Base-by-base conservation (phyloP, 2,113 vertebrate species). In the Aspiorhynchus laticeps region DNA sequence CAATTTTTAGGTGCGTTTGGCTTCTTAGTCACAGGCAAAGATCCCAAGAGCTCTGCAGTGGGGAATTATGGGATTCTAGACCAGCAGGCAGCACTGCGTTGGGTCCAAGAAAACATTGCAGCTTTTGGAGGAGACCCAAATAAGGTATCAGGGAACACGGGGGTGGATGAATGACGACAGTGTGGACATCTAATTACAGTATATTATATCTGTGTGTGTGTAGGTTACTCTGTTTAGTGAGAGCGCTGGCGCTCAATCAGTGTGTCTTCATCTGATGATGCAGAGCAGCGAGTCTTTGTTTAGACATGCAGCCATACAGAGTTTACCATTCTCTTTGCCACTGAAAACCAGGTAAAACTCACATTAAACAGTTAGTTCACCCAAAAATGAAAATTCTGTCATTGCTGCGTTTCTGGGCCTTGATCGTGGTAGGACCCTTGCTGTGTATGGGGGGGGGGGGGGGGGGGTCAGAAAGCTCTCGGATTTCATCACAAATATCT, bases 11-110 rank as follows among this genome's bases (percentile, higher is more conserved):
- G 95, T n/a, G 95, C 95, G 0, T 95, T 96, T 78, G 95, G 94
- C 31, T 96, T 95, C 90, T 94, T 96, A 0, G 93, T 96, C 71
- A 93, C 93, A 5, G 95, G 95, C 5, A 93, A 91, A 88, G 91
- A 95, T 82, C 90, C 92, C 15, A 85, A 90, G 67, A 89, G 88
- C 7, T 92, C 94, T 1, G 90, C 93, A 0, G 59, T 88, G 24
- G 95, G 94, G 80, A 96, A 96, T 90, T 95, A 95, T 80, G 95
- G 95, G 63, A 92, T 96, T 67, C 74, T 95, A 92, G 95, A 96
- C 85, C 95, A 96, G 90, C 95, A 96, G 88, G 93, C 93, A 0
- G 94, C 94, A 28, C 90, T 96, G 19, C 88, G 90, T 8, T 96
- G 95, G 95, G 91, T 95, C 46, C 94, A 95, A 8, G 77, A 87